These are phyloP conservation scores for Diloba caeruleocephala DNA, from an alignment of 2,888 invertebrate genomes.

Conservation along the genomic window DNA sequence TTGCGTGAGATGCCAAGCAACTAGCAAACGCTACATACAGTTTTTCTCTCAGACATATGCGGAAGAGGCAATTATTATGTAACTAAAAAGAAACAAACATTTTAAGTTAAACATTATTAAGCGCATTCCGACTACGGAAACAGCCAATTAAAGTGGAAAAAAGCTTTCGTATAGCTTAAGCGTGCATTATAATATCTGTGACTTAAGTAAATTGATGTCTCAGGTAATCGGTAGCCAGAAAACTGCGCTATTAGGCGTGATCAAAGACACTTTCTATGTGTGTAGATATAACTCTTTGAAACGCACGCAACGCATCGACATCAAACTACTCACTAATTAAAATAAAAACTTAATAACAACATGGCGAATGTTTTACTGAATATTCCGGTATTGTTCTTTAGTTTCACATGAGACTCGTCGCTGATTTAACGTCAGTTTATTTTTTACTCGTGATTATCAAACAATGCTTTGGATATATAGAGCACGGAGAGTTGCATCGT, in stretches of 20 bases:
- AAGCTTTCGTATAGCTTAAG: slow-evolving; percentile 15
- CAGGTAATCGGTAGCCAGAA: slow-evolving; percentile 2
- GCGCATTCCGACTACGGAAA: slow-evolving; percentile 17
- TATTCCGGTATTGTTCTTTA: slow-evolving; percentile 21
- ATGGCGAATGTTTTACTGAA: slow-evolving; percentile 15
- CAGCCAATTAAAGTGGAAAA: slow-evolving; percentile 32
- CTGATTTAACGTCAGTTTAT: slow-evolving; percentile 39
- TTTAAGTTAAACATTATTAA: slow-evolving; percentile 14
- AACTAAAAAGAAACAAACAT: slow-evolving; percentile 25
- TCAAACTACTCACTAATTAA: slow-evolving; percentile 8
- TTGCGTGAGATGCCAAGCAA: slow-evolving; percentile 7
- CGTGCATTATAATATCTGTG: no score
- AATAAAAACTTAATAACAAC: slow-evolving; percentile 3
- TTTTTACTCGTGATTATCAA: slow-evolving; percentile 60
- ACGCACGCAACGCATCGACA: slow-evolving; percentile 36
- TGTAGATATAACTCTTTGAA: no score
- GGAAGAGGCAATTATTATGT: slow-evolving; percentile 14
- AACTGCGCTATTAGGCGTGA: slow-evolving; percentile 9
- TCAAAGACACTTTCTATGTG: slow-evolving; percentile 40
- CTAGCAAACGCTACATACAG: slow-evolving; percentile 2
- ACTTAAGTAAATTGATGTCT: slow-evolving; percentile 27
- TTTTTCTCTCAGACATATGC: no score
- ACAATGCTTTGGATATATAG: slow-evolving; percentile 69
- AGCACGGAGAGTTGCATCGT: slow-evolving; percentile 63
- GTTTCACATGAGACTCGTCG: slow-evolving; percentile 61